phyloP scores from a whole-genome alignment of 2,113 vertebrate genomes.

The Osmerus eperlanus region DNA sequence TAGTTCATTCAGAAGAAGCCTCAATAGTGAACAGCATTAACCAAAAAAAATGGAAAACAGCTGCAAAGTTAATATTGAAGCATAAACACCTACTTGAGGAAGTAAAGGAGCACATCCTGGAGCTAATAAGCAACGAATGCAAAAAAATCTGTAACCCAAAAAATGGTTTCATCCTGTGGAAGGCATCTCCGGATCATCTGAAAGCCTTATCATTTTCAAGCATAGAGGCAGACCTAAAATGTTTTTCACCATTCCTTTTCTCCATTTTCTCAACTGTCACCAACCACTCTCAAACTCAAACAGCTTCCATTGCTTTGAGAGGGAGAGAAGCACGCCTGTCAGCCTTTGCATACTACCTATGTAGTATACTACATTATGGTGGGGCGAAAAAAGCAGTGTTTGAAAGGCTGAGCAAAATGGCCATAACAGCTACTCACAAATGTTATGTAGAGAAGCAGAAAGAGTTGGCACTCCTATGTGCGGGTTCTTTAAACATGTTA shows the following conservation, averaged over 20 bases:
- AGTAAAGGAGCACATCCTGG: too few species aligned
- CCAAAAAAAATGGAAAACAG: slow-evolving; percentile 8
- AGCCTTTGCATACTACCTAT: slow-evolving; percentile 13
- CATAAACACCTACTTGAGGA: background rate
- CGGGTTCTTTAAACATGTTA: too few species aligned
- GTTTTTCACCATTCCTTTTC: slow-evolving; percentile 11
- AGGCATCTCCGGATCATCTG: slow-evolving; percentile 1
- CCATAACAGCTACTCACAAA: background rate
- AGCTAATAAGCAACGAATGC: too few species aligned
- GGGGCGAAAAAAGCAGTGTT: slow-evolving; percentile 14
- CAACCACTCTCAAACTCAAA: background rate
- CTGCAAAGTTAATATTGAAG: slow-evolving; percentile 11
- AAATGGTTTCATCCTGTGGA: slow-evolving; percentile 2
- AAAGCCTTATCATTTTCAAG: background rate
- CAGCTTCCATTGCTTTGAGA: slow-evolving; percentile 11
- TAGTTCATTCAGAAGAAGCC: background rate
- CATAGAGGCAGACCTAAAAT: slow-evolving; percentile 11
- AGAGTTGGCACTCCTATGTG: background rate
- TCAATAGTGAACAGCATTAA: background rate
- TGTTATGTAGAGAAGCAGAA: slow-evolving; percentile 3
- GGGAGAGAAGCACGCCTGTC: slow-evolving; percentile 6
- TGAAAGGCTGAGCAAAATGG: slow-evolving; percentile 15
- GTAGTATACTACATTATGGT: background rate
- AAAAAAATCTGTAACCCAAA: too few species aligned
- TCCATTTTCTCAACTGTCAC: background rate